Percentiles rank a stretch among this genome's conserved stretches.
Conservation (phyloP, 2,888 invertebrate genomes). For the Platerodrilus igneus region DNA sequence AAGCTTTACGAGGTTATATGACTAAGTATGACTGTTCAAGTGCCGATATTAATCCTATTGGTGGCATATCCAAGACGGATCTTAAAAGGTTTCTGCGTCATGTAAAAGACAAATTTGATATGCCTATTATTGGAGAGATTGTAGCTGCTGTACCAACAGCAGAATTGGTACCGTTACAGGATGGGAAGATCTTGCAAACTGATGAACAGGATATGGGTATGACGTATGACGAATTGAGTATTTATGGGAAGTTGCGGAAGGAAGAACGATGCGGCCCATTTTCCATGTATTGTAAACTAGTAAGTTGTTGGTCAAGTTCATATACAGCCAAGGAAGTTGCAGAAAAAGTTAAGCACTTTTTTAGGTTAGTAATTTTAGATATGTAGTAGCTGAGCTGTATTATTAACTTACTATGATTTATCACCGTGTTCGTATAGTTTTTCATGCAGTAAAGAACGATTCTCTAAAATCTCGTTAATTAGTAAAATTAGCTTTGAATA, state of each 20-base stretch:
- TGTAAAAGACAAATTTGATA: slow-evolving; percentile 67
- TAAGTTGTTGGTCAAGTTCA: slow-evolving; percentile 75
- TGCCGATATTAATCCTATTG: slow-evolving; percentile 97
- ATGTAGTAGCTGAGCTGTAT: too few species aligned
- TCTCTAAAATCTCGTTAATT: slow-evolving; percentile 8
- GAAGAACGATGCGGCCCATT: slow-evolving; percentile 84
- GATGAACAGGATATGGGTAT: slow-evolving; percentile 96
- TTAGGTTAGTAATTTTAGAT: slow-evolving; percentile 49
- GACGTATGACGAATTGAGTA: slow-evolving; percentile 89
- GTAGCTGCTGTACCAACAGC: slow-evolving; percentile 90
- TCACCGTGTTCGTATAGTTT: too few species aligned
- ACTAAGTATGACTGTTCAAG: slow-evolving; percentile 99
- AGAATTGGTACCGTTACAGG: slow-evolving; percentile 82
- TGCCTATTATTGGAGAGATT: slow-evolving; percentile 73
- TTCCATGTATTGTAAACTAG: slow-evolving; percentile 91
- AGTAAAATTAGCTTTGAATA: slow-evolving; percentile 3
- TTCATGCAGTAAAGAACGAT: not conserved
- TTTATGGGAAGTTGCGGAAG: slow-evolving; percentile 84
- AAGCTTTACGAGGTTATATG: slow-evolving; percentile 91
- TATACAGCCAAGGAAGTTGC: slow-evolving; percentile 80
- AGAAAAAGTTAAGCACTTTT: slow-evolving; percentile 90
- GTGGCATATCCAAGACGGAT: slow-evolving; percentile 95
- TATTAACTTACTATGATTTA: too few species aligned
- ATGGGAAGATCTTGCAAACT: slow-evolving; percentile 78
- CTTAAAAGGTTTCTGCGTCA: slow-evolving; percentile 70